Evolutionary conservation across 2,888 invertebrate genomes (phyloP).

Genomic region (Phengaris arion): DNA sequence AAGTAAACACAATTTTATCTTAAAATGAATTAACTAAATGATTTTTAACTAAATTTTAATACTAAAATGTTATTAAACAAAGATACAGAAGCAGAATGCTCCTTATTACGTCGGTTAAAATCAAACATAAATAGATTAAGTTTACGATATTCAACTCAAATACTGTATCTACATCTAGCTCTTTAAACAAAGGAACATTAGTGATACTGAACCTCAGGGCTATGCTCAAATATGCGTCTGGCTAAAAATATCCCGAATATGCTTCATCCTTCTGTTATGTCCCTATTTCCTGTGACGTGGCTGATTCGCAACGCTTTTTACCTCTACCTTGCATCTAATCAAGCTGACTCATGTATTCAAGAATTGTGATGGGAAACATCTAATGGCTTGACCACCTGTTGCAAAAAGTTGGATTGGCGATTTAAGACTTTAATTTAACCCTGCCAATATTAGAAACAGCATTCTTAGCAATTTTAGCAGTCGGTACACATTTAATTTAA

Average conservation of each 20-base stretch:
- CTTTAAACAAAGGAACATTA: constrained; percentile 35
- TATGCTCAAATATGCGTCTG: constrained; percentile 33
- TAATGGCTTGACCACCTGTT: neutral
- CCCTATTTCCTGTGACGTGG: constrained; percentile 26
- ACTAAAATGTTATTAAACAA: too few relatives aligned
- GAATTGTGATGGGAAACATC: neutral
- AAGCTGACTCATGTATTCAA: neutral
- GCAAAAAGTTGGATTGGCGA: neutral
- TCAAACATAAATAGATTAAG: too few relatives aligned
- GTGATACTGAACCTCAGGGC: constrained; percentile 33
- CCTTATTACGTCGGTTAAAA: too few relatives aligned
- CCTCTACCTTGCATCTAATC: neutral
- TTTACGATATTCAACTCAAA: neutral
- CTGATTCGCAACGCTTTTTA: neutral
- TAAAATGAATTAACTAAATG: too few relatives aligned
- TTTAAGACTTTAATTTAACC: neutral
- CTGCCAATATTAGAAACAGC: neutral
- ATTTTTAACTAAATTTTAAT: too few relatives aligned
- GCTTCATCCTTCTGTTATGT: constrained; percentile 20
- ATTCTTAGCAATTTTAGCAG: too few relatives aligned
- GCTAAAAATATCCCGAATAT: constrained; percentile 36
- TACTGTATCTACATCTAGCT: neutral
- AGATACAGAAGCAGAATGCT: too few relatives aligned
- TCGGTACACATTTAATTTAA: too few relatives aligned
- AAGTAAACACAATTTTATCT: too few relatives aligned